Evolutionary conservation across 2,888 invertebrate species (phyloP), one percentile per base, ranked within the genome.

Genomic region (Hyles lineata): DNA sequence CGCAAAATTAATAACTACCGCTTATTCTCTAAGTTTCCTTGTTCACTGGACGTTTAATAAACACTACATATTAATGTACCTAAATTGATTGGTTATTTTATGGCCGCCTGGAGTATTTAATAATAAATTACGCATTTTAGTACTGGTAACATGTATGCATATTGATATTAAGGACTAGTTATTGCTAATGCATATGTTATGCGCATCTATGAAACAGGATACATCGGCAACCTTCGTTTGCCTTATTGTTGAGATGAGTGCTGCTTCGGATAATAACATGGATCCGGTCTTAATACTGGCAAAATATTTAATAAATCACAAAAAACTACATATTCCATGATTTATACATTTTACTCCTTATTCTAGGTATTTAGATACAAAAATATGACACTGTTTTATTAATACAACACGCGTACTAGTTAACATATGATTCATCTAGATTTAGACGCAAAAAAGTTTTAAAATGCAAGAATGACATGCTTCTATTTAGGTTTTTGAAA

Each of bases 51-150:
- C 23, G 67, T 67, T 67, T 50, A 67, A 67, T 67, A 67, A 67
- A 67, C 50, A 50, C 23, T 50, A 67, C 50, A 67, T 67, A 50
- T 67, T 50, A 43, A 50, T 50, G 23, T 23, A 23, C 17, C 19
- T 19, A 32, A 19, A 43, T 21, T 43, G 43, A 67, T 74, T 72
- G 74, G 72, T 81, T 75, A 76, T 79, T 80, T 75, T 76, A 78
- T 75, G 70, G 71, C 70, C 29, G 67, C 71, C 72, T 72, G 72
- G 76, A 75, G 74, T 73, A 76, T 74, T 75, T 79, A 74, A 73
- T 77, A 72, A 77, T 81, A 78, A 80, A 80, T 76, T 73, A 73
- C 23, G 15, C 50, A 50, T 35, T 62, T 76, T 78, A 71, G 50
- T 75, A 43, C 60, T 60, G 62, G 76, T 78, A 23, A 43, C 63